Evolutionary conservation across 1,140 invertebrate species (phyloP).

Genomic region (Hyposmocoma kahamanoa): DNA sequence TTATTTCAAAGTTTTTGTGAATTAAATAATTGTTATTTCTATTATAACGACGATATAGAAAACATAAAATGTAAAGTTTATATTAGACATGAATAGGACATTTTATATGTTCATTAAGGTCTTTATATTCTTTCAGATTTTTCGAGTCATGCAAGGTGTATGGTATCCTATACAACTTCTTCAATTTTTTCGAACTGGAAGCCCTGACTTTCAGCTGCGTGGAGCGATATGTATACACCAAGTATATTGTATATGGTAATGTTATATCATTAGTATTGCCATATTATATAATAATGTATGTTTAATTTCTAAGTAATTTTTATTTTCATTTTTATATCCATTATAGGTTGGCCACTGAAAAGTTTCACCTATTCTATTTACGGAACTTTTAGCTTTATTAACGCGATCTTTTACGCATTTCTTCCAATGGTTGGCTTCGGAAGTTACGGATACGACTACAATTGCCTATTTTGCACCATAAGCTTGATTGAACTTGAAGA

Average conservation of each 20-base stretch:
- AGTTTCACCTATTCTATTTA: constrained; percentile 38
- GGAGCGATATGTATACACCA: constrained; percentile 54
- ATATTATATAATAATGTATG: too few species aligned
- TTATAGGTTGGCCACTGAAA: constrained; percentile 44
- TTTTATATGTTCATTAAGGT: too few species aligned
- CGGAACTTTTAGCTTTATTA: constrained; percentile 29
- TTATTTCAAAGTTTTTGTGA: too few species aligned
- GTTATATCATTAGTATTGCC: too few species aligned
- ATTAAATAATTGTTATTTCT: too few species aligned
- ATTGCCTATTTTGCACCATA: not conserved
- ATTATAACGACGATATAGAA: too few species aligned
- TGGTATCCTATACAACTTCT: constrained; percentile 51
- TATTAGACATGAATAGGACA: too few species aligned
- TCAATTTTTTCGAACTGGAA: constrained; percentile 53
- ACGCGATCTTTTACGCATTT: constrained; percentile 33
- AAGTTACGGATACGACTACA: constrained; percentile 36
- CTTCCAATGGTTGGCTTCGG: constrained; percentile 41
- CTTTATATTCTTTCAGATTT: constrained; percentile 9
- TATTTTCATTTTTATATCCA: constrained; percentile 5
- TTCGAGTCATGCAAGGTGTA: constrained; percentile 29
- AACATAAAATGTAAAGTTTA: too few species aligned
- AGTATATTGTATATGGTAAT: constrained; percentile 50
- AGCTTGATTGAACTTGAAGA: too few species aligned
- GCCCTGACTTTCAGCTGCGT: constrained; percentile 54
- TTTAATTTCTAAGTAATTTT: not conserved